A percentile compares a stretch with the other conserved stretches of the same genome.
phyloP scores from a whole-genome alignment of 2,888 invertebrate species.

The Eugnorisma glareosa region DNA sequence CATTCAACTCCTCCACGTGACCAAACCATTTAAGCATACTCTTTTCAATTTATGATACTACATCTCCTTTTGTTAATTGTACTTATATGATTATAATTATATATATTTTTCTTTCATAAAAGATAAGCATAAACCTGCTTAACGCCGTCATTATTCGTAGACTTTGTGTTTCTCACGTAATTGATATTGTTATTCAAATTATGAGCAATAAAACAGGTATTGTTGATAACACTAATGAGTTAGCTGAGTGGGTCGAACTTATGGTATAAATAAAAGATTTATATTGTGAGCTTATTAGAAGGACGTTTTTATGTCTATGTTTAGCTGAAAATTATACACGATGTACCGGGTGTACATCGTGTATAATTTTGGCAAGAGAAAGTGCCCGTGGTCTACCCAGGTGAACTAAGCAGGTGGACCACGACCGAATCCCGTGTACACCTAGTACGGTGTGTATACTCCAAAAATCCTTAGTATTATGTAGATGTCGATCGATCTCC shows the following conservation, averaged over 20 bases:
- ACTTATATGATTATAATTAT: not conserved
- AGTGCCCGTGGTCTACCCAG: too few relatives aligned
- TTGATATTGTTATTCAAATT: conserved; percentile 58
- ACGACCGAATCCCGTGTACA: too few relatives aligned
- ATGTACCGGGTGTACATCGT: too few relatives aligned
- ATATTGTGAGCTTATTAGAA: not conserved
- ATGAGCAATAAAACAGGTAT: conserved; percentile 49
- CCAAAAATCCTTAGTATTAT: too few relatives aligned
- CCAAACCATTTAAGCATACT: too few relatives aligned
- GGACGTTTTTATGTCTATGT: not conserved
- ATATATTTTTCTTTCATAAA: not conserved
- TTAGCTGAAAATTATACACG: not conserved
- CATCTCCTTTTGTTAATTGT: too few relatives aligned
- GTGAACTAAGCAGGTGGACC: too few relatives aligned
- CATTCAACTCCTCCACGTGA: too few relatives aligned
- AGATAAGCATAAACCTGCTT: conserved; percentile 19
- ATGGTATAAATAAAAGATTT: conserved; percentile 14
- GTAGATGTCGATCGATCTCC: too few relatives aligned
- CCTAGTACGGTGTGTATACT: too few relatives aligned
- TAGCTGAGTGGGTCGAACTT: conserved; percentile 10
- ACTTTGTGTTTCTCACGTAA: conserved; percentile 61
- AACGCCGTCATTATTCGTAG: conserved; percentile 11
- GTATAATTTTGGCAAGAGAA: too few relatives aligned
- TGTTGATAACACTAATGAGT: conserved; percentile 41
- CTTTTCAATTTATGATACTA: too few relatives aligned